Evolutionary conservation across 2,888 invertebrate genomes (phyloP), one percentile per base, ranked within the genome.

Genomic region (Leptopilina drosophilae): DNA sequence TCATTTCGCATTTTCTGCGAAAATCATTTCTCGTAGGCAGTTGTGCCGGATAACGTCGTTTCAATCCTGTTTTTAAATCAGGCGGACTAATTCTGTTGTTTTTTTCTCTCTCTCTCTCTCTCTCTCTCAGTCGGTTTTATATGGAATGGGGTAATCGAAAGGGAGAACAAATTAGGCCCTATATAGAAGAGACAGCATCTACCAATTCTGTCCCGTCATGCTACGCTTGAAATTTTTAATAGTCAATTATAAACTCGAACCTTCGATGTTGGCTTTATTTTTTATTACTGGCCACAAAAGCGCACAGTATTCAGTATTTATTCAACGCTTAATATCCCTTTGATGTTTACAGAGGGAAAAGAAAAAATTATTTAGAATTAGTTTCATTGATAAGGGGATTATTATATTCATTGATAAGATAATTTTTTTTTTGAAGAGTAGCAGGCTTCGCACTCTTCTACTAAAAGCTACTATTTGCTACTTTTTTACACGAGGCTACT

Each of bases 71-170:
- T 84, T 33, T 33, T 80, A 86, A 89, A 87, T 87, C 89, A 85
- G 86, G 85, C 84, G 80, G 81, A 87, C 86, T 89, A 89, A 89
- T 89, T 89, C 86, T 83, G 82, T 87, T 88, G 84, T 56, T 73
- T 56, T 56, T 53, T 14, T 42, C 7, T 42, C n/a, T n/a, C n/a
- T n/a, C n/a, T n/a, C n/a, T n/a, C n/a, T n/a, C n/a, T n/a, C n/a
- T n/a, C n/a, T n/a, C n/a, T 42, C 2, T 33, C 33, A 2, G 2
- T 33, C 33, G 3, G 3, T 33, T 33, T 4, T 33, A 5, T 33
- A 33, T 33, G 33, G 33, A 73, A 14, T 26, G 12, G 33, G 26
- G 69, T 69, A 53, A 85, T 85, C 84, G 86, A 82, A 83, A 84
- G 86, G 82, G 56, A 56, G 20, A 73, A 40, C 26, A 76, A 53